Conservation (phyloP, 2,888 invertebrate genomes). For the Calephelis perditalis region DNA sequence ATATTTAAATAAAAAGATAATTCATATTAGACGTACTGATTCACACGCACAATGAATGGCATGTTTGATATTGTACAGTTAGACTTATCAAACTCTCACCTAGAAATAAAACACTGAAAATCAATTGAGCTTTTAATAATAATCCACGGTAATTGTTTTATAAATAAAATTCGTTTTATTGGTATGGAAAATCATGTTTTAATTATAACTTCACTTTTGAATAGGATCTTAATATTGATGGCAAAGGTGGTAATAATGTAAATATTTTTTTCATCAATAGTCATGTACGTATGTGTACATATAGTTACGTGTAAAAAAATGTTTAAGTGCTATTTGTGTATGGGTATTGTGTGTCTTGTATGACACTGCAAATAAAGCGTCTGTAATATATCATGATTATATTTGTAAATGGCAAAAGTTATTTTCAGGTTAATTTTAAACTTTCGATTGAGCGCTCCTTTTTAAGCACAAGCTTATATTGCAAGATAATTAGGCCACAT, state of each 20-base stretch:
- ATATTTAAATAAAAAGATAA: background rate
- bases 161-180: conserved; percentile 33
- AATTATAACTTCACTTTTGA: conserved; percentile 10
- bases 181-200: conserved; percentile 27
- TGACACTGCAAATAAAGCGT: conserved; percentile 62
- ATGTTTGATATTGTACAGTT: conserved; percentile 12
- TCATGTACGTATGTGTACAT: conserved; percentile 62
- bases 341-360: conserved; percentile 58
- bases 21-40: conserved; percentile 12
- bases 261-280: conserved; percentile 67
- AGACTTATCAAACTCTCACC: conserved; percentile 7
- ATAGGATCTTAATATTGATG: conserved; percentile 37
- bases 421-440: background rate
- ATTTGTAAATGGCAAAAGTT: conserved; percentile 23
- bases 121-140: conserved; percentile 11
- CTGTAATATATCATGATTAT: conserved; percentile 39
- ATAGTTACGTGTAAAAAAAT: conserved; percentile 56
- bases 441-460: background rate
- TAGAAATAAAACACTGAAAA: conserved; percentile 9
- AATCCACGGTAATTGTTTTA: conserved; percentile 18
- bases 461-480: background rate
- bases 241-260: conserved; percentile 36
- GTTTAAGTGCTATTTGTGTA: conserved; percentile 65
- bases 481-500: conserved; percentile 7
- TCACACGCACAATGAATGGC: conserved; percentile 11